Percentiles rank a stretch among this genome's conserved stretches.
These are phyloP conservation scores for Iselma pallidipennis DNA, from an alignment of 2,888 invertebrate genomes.

Conservation along the genomic window DNA sequence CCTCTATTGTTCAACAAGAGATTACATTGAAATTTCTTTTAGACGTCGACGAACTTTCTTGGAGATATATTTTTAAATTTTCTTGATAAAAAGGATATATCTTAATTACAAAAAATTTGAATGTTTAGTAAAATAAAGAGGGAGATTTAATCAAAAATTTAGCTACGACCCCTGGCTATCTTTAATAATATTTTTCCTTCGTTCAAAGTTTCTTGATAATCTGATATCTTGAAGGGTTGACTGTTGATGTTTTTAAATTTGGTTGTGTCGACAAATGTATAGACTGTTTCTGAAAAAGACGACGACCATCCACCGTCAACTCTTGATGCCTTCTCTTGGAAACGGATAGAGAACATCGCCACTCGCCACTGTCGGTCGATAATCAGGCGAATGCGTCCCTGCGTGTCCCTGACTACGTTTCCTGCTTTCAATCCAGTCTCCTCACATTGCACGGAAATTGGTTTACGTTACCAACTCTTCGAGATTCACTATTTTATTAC, in stretches of 20 bases:
- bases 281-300: background rate
- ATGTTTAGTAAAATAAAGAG: too few species aligned
- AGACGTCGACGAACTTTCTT: too few species aligned
- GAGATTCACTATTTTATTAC: conserved; percentile 36
- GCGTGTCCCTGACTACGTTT: conserved; percentile 28
- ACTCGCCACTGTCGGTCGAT: conserved; percentile 27
- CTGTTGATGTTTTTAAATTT: background rate
- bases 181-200: too few species aligned
- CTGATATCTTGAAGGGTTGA: too few species aligned
- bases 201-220: too few species aligned
- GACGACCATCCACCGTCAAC: background rate
- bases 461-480: conserved; percentile 37
- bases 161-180: too few species aligned
- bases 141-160: too few species aligned
- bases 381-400: conserved; percentile 30
- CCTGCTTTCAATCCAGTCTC: conserved; percentile 37
- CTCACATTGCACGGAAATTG: conserved; percentile 39
- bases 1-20: too few species aligned
- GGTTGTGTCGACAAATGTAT: background rate
- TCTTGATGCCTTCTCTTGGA: conserved; percentile 24
- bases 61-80: too few species aligned
- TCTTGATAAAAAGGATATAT: too few species aligned
- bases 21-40: too few species aligned
- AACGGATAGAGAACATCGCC: conserved; percentile 24
- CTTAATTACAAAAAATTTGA: too few species aligned